A percentile compares a stretch with the other conserved stretches of the same genome.
Evolutionary conservation across 2,113 vertebrate species (phyloP).

Genomic region (Rhombomys opimus): DNA sequence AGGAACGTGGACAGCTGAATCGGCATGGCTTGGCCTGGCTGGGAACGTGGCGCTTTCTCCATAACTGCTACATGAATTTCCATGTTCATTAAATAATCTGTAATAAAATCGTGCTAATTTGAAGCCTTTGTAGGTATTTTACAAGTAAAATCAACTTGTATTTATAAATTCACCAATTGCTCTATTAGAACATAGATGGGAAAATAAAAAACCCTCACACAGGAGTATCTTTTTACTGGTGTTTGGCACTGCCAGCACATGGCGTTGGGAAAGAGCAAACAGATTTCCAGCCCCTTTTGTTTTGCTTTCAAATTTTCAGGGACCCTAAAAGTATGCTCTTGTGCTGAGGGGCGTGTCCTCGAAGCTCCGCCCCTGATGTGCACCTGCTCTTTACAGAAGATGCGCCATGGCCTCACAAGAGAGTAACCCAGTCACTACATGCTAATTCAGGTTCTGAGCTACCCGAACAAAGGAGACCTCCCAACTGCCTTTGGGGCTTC

Average conservation of each 20-base stretch:
- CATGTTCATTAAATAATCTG: neutral
- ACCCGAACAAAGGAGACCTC: neutral
- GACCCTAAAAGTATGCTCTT: neutral
- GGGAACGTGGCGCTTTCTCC: neutral
- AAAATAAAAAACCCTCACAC: neutral
- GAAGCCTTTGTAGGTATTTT: neutral
- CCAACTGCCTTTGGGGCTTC: neutral
- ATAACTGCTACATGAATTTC: neutral
- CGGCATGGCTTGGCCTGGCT: accelerated
- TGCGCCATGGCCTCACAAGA: neutral
- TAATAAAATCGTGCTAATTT: neutral
- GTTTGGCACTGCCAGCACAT: neutral
- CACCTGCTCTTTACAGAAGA: neutral
- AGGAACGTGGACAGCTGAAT: neutral
- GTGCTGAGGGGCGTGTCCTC: accelerated
- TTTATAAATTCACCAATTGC: neutral
- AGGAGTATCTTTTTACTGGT: neutral
- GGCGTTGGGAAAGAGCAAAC: neutral
- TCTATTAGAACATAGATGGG: neutral
- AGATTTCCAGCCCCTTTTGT: neutral
- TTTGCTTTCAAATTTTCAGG: slow-evolving; percentile 8
- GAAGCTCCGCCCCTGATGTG: neutral
- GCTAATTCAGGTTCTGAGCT: neutral
- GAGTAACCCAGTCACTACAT: accelerated
- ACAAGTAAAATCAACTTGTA: neutral